Evolutionary conservation across 2,888 invertebrate species (phyloP), one percentile per base, ranked within the genome.

Genomic region (Polydrusus cervinus): DNA sequence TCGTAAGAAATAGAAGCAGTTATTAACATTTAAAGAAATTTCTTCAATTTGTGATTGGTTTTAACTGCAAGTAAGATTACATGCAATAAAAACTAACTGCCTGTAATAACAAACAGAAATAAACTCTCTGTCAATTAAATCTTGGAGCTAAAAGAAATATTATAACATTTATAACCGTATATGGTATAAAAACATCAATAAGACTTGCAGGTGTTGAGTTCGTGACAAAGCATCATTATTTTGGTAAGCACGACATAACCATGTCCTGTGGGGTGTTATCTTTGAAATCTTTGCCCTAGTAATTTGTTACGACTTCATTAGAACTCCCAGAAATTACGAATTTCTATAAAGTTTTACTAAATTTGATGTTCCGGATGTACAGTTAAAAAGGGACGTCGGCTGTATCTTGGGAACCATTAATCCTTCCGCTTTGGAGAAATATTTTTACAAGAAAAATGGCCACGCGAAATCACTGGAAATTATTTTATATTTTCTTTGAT

Each of bases 151-250:
- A 43, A 7, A 34, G 10, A 34, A 34, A 34, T 34, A 34, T 34
- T 34, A 34, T 34, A 7, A 34, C 3, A 34, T 34, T 34, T 34
- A 34, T 34, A 47, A 16, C 47, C 14, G n/a, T 16, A 47, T 8
- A 3, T 8, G 16, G 14, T 16, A 16, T 14, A 16, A 16, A 47
- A 47, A 47, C 16, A 47, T 14, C 47, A 53, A 8, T 51, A 20
- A 51, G 20, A 53, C 53, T 0, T 53, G 53, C 53, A 53, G 53
- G 53, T 53, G 53, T 53, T 53, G 51, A 8, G 20, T 51, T 18
- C 53, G 53, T 53, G 53, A n/a, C n/a, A 53, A 53, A 53, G n/a
- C 20, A 25, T 30, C 53, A 30, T 53, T 53, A 53, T 53, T 53
- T 53, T 53, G 53, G 53, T 8, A 53, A 30, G 30, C 53, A 53